Conservation (phyloP, 2,888 invertebrate genomes). For the Drosophila nr. perissopoda region DNA sequence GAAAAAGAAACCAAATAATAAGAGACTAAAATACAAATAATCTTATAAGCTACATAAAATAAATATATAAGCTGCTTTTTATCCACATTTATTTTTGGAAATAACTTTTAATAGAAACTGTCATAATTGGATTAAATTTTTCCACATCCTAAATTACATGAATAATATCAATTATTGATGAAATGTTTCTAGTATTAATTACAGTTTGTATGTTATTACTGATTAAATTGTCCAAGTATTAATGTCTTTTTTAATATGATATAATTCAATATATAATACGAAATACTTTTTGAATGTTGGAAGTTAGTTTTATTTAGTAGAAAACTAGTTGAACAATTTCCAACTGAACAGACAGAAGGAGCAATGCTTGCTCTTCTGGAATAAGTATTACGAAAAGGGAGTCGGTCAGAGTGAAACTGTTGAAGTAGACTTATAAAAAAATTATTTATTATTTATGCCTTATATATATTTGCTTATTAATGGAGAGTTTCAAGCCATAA, state of each 20-base stretch:
- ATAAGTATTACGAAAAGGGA: not conserved
- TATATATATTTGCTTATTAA: not conserved
- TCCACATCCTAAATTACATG: not conserved
- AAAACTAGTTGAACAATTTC: not conserved
- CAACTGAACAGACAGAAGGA: not conserved
- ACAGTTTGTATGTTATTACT: not conserved
- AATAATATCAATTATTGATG: not conserved
- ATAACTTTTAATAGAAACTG: not conserved
- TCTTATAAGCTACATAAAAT: not conserved
- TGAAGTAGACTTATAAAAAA: not conserved
- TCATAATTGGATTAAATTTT: not conserved
- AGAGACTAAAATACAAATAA: too few species aligned
- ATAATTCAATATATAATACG: not conserved
- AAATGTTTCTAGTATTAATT: not conserved
- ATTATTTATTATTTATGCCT: accelerated
- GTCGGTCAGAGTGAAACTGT: not conserved
- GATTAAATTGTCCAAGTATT: not conserved
- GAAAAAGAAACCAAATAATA: not conserved
- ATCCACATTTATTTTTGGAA: not conserved
- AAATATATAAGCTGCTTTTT: not conserved
- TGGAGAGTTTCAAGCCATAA: not conserved
- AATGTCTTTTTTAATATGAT: not conserved
- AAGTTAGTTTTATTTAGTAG: not conserved
- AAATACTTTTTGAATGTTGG: not conserved
- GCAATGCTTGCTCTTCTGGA: too few species aligned